Percentiles rank a stretch among this genome's conserved stretches.
phyloP scores from a whole-genome alignment of 92 coral and sea anemone species.

The Palythoa grandis region DNA sequence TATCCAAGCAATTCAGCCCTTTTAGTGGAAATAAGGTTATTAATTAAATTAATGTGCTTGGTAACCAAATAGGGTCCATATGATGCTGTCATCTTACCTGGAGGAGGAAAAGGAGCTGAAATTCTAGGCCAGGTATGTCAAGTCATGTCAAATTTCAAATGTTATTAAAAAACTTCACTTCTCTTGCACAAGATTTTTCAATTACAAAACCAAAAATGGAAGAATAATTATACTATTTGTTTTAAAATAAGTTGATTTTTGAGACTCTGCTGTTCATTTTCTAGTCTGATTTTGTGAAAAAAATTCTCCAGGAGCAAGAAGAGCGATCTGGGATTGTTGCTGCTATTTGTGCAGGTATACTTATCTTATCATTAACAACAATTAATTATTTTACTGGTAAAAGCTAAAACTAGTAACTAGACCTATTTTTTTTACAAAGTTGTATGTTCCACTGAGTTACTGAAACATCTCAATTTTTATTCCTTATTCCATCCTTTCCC shows the following conservation, averaged over 20 bases:
- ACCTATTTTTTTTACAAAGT: not conserved
- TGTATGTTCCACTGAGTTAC: no score
- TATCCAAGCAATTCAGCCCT: no score
- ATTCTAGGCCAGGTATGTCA: constrained; percentile 77
- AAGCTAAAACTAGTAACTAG: not conserved
- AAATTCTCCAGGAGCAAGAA: constrained; percentile 88
- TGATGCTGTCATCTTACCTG: constrained; percentile 96
- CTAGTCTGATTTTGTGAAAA: constrained; percentile 82
- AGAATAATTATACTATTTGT: not conserved
- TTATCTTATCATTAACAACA: not conserved
- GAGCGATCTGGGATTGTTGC: constrained; percentile 87
- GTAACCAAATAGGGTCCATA: constrained; percentile 70
- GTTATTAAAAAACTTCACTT: no score
- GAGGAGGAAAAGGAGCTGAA: constrained; percentile 86
- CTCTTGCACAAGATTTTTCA: not conserved
- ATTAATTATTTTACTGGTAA: not conserved
- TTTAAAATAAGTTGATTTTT: not conserved
- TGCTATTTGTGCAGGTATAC: constrained; percentile 97
- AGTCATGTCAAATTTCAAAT: not conserved
- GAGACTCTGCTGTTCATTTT: not conserved
- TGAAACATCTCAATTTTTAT: no score
- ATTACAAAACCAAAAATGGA: not conserved
- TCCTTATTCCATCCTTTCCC: no score
- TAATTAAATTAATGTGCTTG: not conserved
- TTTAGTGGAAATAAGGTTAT: no score